Percentiles rank a stretch among this genome's conserved stretches.
These are phyloP conservation scores for Centroberyx gerrardi DNA, from an alignment of 2,797 vertebrate species.

Conservation along the genomic window DNA sequence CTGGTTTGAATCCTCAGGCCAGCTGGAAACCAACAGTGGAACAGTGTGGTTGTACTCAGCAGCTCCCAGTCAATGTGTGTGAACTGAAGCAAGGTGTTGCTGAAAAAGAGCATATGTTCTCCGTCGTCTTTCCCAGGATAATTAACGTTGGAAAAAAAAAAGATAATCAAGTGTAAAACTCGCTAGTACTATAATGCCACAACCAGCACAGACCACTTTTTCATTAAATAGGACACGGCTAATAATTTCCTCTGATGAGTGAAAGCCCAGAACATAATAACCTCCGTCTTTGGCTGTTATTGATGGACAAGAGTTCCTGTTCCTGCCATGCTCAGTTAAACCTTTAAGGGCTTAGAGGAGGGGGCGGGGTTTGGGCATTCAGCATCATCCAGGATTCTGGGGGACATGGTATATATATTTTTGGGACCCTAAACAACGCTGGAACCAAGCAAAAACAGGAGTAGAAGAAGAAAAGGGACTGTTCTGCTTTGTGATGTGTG, in stretches of 20 bases:
- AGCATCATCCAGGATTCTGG: too few species aligned
- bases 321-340: slow-evolving; percentile 1
- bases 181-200: background rate
- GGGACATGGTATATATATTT: too few species aligned
- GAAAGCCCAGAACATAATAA: background rate
- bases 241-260: slow-evolving; percentile 4
- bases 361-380: too few species aligned
- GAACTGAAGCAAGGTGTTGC: too few species aligned
- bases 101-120: too few species aligned
- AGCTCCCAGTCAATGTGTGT: too few species aligned
- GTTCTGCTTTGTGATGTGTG: too few species aligned
- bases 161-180: too few species aligned
- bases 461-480: too few species aligned
- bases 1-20: slow-evolving; percentile 17
- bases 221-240: background rate
- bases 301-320: slow-evolving; percentile 1
- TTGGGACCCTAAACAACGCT: slow-evolving; percentile 29
- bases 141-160: too few species aligned
- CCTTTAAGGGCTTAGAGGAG: background rate
- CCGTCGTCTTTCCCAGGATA: too few species aligned
- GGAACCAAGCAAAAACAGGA: slow-evolving; percentile 9
- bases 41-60: too few species aligned
- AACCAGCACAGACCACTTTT: background rate
- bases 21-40: background rate
- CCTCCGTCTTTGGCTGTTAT: background rate